Evolutionary conservation across 2,797 vertebrate species (phyloP).

Genomic region (Cuniculus paca): DNA sequence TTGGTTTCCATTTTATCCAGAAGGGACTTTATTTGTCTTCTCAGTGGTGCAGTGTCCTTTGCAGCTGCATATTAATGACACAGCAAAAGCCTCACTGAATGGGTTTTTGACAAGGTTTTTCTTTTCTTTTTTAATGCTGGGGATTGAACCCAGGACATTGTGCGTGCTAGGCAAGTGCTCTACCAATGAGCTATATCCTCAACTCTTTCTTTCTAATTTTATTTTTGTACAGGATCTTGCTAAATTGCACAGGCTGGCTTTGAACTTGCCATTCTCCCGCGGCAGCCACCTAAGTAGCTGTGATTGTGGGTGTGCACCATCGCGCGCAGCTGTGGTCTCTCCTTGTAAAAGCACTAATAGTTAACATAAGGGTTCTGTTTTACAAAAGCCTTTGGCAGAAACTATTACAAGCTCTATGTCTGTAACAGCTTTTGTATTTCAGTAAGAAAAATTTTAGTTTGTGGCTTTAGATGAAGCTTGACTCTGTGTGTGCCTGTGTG

Average conservation of each 20-base stretch:
- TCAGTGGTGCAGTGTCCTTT: not conserved
- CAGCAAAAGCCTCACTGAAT: not conserved
- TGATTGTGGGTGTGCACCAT: not conserved
- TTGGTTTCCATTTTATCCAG: slow-evolving; percentile 40
- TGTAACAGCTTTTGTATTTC: not conserved
- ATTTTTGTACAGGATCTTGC: not conserved
- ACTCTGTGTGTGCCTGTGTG: not conserved
- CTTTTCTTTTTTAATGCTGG: not conserved
- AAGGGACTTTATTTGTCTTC: not conserved
- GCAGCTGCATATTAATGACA: not conserved
- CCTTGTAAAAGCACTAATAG: not conserved
- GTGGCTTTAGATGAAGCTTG: not conserved
- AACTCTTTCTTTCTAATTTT: not conserved
- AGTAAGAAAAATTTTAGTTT: not conserved
- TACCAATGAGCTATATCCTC: not conserved
- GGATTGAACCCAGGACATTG: too few species aligned
- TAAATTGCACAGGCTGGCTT: not conserved
- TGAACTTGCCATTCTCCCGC: not conserved
- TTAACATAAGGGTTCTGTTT: not conserved
- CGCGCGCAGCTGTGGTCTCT: not conserved
- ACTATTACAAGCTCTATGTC: not conserved
- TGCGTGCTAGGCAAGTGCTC: not conserved
- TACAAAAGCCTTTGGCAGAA: not conserved
- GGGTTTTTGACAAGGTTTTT: not conserved
- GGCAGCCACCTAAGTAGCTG: not conserved